Evolutionary conservation across 2,888 invertebrate genomes (phyloP).

Genomic region (Vandiemenella viatica): DNA sequence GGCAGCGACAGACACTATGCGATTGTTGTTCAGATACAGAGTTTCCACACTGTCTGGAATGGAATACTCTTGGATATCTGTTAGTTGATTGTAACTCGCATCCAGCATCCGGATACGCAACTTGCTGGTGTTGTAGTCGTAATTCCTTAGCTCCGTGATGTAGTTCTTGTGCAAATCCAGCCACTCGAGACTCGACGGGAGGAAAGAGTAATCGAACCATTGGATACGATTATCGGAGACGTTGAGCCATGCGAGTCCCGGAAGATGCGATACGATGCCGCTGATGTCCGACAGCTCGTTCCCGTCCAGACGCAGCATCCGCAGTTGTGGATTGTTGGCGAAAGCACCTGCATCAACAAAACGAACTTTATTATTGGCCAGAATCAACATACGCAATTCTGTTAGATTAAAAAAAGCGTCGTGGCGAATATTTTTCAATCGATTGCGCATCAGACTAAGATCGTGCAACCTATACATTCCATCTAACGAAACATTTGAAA

Average conservation of each 20-base stretch:
- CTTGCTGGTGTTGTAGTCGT: slow-evolving; percentile 47
- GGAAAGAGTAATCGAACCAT: slow-evolving; percentile 67
- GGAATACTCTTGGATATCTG: slow-evolving; percentile 48
- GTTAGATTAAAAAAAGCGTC: slow-evolving; percentile 57
- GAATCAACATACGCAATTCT: slow-evolving; percentile 59
- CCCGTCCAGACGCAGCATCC: slow-evolving; percentile 60
- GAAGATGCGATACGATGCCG: slow-evolving; percentile 57
- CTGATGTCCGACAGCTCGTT: slow-evolving; percentile 64
- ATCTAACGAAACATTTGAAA: slow-evolving; percentile 55
- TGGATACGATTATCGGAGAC: slow-evolving; percentile 62
- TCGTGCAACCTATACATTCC: slow-evolving; percentile 60
- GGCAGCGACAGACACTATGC: slow-evolving; percentile 49
- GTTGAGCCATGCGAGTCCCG: slow-evolving; percentile 63
- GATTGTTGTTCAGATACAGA: slow-evolving; percentile 57
- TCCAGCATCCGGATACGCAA: slow-evolving; percentile 60
- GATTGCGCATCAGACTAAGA: slow-evolving; percentile 64
- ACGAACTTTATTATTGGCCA: slow-evolving; percentile 63
- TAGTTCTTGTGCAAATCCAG: slow-evolving; percentile 68
- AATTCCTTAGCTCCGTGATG: slow-evolving; percentile 58
- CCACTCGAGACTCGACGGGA: slow-evolving; percentile 61
- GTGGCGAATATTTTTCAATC: slow-evolving; percentile 56
- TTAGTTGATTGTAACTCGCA: slow-evolving; percentile 55
- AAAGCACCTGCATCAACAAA: slow-evolving; percentile 66
- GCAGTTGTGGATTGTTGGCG: slow-evolving; percentile 53
- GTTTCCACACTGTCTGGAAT: slow-evolving; percentile 60